phyloP scores from a whole-genome alignment of 92 coral and sea anemone species.

The Virgularia gustaviana region DNA sequence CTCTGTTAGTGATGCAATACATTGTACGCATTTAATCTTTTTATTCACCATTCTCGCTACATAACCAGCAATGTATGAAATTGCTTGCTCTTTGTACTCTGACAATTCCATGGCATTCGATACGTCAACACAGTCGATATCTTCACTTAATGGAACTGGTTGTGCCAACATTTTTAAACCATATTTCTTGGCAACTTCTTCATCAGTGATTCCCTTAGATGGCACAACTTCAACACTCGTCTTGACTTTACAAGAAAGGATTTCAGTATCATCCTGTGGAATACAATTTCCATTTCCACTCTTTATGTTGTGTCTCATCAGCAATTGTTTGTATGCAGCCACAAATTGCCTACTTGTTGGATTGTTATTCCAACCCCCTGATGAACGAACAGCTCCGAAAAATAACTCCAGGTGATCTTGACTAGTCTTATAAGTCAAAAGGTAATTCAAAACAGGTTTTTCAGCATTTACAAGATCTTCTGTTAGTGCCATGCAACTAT shows the following conservation, averaged over 20 bases:
- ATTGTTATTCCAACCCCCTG: constrained; percentile 13
- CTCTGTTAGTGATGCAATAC: neutral
- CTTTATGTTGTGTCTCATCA: neutral
- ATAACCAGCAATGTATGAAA: constrained; percentile 31
- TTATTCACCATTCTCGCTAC: constrained; percentile 11
- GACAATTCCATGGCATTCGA: too few relatives aligned
- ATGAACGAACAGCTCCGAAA: neutral
- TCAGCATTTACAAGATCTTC: neutral
- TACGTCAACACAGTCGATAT: too few relatives aligned
- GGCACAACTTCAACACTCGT: too few relatives aligned
- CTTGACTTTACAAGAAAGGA: too few relatives aligned
- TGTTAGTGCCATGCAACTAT: neutral
- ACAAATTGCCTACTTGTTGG: neutral
- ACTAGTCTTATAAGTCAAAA: neutral
- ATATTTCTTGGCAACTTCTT: too few relatives aligned
- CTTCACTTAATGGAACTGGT: too few relatives aligned
- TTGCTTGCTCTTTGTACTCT: constrained; percentile 6
- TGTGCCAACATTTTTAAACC: too few relatives aligned
- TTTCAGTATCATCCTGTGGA: neutral
- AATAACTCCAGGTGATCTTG: constrained; percentile 14
- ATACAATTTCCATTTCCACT: neutral
- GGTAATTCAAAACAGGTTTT: neutral
- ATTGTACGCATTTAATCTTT: constrained; percentile 6
- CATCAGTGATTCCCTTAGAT: too few relatives aligned
- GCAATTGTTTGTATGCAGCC: neutral